Conservation (phyloP, 2,888 invertebrate species). For the Drosophila meridiana region DNA sequence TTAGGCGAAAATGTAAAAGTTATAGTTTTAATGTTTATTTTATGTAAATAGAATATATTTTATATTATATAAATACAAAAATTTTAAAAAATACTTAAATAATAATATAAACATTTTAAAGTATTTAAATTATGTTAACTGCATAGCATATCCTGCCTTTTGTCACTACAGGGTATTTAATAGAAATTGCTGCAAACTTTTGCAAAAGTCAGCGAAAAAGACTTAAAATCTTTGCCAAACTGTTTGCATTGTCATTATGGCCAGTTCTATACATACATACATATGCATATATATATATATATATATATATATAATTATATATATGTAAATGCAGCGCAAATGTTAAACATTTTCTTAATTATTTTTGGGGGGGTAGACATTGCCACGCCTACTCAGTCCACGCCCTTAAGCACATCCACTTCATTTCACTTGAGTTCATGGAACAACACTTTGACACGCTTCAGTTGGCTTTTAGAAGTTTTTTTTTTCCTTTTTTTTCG, state of each 20-base stretch:
- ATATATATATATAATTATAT: not conserved
- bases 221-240: constrained; percentile 36
- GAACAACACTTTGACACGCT: constrained; percentile 60
- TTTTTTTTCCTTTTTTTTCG: not conserved
- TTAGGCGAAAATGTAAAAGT: too few relatives aligned
- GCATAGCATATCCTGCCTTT: not conserved
- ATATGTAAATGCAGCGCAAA: constrained; percentile 35
- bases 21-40: too few relatives aligned
- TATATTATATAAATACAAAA: too few relatives aligned
- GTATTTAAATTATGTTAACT: not conserved
- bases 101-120: too few relatives aligned
- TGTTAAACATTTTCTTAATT: constrained; percentile 75
- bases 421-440: constrained; percentile 56
- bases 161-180: not conserved
- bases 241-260: constrained; percentile 54
- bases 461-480: constrained; percentile 42
- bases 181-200: constrained; percentile 29
- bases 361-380: constrained; percentile 53
- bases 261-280: not conserved
- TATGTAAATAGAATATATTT: too few relatives aligned
- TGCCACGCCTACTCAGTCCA: not conserved
- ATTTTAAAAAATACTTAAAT: too few relatives aligned
- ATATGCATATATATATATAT: not conserved
- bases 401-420: constrained; percentile 32
- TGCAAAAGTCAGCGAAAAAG: constrained; percentile 48